phyloP scores from a whole-genome alignment of 2,888 invertebrate genomes.

The Lasius platythorax region DNA sequence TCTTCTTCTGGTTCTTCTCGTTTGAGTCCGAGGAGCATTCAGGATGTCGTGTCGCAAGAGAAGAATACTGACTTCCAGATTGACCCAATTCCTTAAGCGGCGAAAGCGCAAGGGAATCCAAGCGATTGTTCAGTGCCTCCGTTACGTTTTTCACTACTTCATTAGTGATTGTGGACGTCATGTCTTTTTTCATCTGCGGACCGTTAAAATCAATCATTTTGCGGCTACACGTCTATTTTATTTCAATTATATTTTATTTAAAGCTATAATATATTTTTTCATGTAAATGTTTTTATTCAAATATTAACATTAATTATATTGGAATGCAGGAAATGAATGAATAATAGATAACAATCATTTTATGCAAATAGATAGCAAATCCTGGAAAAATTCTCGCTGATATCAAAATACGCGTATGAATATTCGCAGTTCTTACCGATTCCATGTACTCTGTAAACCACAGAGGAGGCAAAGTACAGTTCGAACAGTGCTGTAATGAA shows the following conservation, averaged over 20 bases:
- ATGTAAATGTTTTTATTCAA: neutral
- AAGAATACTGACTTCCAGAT: constrained; percentile 4
- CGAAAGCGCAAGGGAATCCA: neutral
- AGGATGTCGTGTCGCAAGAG: neutral
- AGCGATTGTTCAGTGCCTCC: constrained; percentile 2
- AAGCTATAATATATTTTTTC: neutral
- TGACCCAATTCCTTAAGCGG: neutral
- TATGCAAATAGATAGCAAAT: neutral
- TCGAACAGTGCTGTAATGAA: neutral
- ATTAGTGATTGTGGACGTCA: constrained; percentile 5
- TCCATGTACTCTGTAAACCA: constrained; percentile 49
- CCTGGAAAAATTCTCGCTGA: neutral
- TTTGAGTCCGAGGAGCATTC: neutral
- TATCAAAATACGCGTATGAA: neutral
- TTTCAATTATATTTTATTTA: neutral
- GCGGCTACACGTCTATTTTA: neutral
- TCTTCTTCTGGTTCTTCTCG: constrained; percentile 23
- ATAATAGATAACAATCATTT: neutral
- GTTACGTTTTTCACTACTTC: constrained; percentile 17
- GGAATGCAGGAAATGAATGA: neutral
- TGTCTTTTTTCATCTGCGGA: constrained; percentile 41
- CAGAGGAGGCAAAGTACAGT: constrained; percentile 1
- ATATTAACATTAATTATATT: neutral
- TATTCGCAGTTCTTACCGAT: neutral
- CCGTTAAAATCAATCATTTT: neutral